Base-by-base conservation (phyloP, 64 coral and sea anemone genomes). In the Porites lutea region DNA sequence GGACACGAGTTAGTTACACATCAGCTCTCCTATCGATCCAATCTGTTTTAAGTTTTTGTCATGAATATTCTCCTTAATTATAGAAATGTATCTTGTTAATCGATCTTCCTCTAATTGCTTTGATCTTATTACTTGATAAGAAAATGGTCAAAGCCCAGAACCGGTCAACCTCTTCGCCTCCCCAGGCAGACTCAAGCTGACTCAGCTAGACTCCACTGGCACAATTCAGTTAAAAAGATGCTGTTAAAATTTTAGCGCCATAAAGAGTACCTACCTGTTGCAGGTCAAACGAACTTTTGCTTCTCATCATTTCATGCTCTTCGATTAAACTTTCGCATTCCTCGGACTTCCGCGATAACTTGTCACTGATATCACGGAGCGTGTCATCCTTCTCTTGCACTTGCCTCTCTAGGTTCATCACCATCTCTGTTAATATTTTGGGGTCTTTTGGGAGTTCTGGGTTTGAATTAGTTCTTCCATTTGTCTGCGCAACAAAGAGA, bases 281-380 rank as follows among this genome's bases (percentile, higher is more conserved):
- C 15, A 97, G 49, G 72, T 94, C 95, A 74, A 91, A 86, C 1
- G 95, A 91, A 72, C 59, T 97, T 82, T 88, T 80, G 22, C 69
- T 97, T 48, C 95, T 97, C 16, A 97, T 58, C 5, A 88, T 91
- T 22, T 91, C 88, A 51, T 76, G 91, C 60, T 97, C 95, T 27
- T 97, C 95, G 57, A 91, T 27, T 57, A 97, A 82, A 65, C 81
- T 83, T 75, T 82, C 84, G 65, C 95, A 97, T 70, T 97, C 92
- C 72, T 97, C 95, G 1, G 88, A 76, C 79, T 97, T 97, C 14
- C 16, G 62, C 63, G 95, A 82, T 19, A 97, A 58, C 47, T 94
- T 94, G 3, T 88, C 59, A 65, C 74, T 94, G 54, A 91, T 23
- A 48, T 91, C 82, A 15, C 14, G 67, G 5, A 97, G 43, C 0